Base-by-base conservation (phyloP, 2,113 vertebrate species). In the Oophaga pumilio region DNA sequence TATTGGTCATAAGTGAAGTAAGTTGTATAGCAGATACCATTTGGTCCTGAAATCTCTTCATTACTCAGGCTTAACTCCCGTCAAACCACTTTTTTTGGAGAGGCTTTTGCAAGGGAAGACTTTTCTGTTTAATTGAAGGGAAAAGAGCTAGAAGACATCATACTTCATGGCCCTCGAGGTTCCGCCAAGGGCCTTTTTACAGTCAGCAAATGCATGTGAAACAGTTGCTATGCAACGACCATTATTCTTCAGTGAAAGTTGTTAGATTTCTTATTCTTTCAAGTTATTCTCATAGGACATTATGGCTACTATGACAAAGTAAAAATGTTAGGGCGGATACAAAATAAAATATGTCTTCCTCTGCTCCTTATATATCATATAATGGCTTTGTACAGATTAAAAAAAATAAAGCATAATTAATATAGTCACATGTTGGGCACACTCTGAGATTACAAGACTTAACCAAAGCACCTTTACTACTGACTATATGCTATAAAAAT, bases 181-280 rank as follows among this genome's bases (percentile, higher is more conserved):
- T 82, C 53, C 28, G 43, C 79, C 50, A 26, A 82, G 53, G 66
- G 78, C 68, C 33, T 82, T 76, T 69, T 74, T 60, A 59, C 28
- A 49, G 56, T 76, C 69, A 74, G 53, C 79, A 82, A 76, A 74
- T 26, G 57, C 69, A 82, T 82, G 79, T 10, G 68, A 76, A 74
- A 82, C 14, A 0, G 86, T 87, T 87, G 86, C 86, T 74, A 87
- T 71, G 86, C 86, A 82, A 87, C 86, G 62, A 17, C 33, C 56
- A 87, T 76, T 87, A 81, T 87, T 74, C 78, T 50, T 49, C 86
- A 50, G 10, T 26, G 56, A 62, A 82, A 74, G 52, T 76, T 74
- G 68, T 69, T 56, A 82, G 49, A 62, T 59, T 49, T 57, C 66
- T 20, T 81, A 33, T 85, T 76, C 69, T 73, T 81, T 81, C 52